Evolutionary conservation across 1,140 invertebrate genomes (phyloP).

Genomic region (Drosophila virilis): DNA sequence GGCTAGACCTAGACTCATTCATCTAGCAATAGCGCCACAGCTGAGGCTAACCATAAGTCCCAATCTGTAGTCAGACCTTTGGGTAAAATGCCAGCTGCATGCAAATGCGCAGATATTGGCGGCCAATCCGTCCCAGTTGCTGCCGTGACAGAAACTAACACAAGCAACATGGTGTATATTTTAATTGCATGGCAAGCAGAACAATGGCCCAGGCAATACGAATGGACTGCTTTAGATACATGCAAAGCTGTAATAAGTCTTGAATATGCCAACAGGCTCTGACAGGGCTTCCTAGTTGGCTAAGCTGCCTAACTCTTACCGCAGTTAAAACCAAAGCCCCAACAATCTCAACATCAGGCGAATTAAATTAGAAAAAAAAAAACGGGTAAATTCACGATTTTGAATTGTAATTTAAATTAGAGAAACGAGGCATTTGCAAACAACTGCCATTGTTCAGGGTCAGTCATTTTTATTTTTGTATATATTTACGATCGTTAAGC

Average conservation of each 20-base stretch:
- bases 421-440: conserved; percentile 40
- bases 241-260: conserved; percentile 47
- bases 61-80: conserved; percentile 61
- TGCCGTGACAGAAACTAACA: conserved; percentile 55
- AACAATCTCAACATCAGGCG: conserved; percentile 11
- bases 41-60: conserved; percentile 37
- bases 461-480: conserved; percentile 31
- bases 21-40: conserved; percentile 12
- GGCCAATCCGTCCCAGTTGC: conserved; percentile 27
- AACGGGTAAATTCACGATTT: conserved; percentile 28
- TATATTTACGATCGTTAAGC: conserved; percentile 22
- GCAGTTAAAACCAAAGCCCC: neutral
- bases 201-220: conserved; percentile 64
- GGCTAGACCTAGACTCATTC: conserved; percentile 45
- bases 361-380: neutral
- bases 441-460: conserved; percentile 39
- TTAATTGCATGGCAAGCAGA: conserved; percentile 71
- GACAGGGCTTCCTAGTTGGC: conserved; percentile 12
- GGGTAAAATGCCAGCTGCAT: conserved; percentile 74
- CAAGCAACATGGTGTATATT: conserved; percentile 52
- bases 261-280: conserved; percentile 3
- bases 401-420: conserved; percentile 34
- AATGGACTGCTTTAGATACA: conserved; percentile 31
- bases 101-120: conserved; percentile 60
- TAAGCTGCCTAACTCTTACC: neutral